Evolutionary conservation across 2,888 invertebrate genomes (phyloP), one percentile per base, ranked within the genome.

Genomic region (Tinea semifulvella): DNA sequence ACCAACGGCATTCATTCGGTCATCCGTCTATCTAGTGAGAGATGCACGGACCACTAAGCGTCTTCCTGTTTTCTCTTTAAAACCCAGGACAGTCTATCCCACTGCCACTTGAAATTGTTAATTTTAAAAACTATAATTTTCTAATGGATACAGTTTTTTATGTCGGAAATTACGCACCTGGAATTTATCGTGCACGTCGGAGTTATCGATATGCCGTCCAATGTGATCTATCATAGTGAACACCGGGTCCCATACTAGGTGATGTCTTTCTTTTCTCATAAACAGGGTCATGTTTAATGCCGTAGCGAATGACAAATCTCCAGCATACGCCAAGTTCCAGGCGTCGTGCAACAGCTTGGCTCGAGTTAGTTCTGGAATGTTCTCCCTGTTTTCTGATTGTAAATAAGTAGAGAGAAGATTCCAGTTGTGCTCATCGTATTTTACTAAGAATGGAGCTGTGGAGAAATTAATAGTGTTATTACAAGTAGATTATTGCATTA

Each of bases 201-300:
- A 84, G 54, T 84, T 85, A 50, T 88, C 87, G 53, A 92, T 88
- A 52, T 89, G 89, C 48, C 88, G 80, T 20, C 91, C 89, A 44
- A 92, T 84, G 54, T 92, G 91, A 61, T 92, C 92, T 39, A 92
- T 88, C 80, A 92, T 88, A 2, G 91, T 91, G 56, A 92, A 92
- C 6, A 91, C 86, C 0, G 91, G 90, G 60, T 90, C 89, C 92
- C 92, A 93, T 0, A 91, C 91, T 0, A 91, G 68, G 52, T 90
- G 89, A 49, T 90, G 85, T 19, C 88, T 82, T 64, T 92, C 92
- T 39, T 85, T 76, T 56, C 84, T 87, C 60, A 92, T 68, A 56
- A 92, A 91, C 26, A 90, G 66, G 0, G 91, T 91, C 89, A 92
- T 90, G 55, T 92, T 88, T 16, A 93, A 80, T 0, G 92, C 92